phyloP scores from a whole-genome alignment of 2,888 invertebrate species.

The Nemapogon koenigi region DNA sequence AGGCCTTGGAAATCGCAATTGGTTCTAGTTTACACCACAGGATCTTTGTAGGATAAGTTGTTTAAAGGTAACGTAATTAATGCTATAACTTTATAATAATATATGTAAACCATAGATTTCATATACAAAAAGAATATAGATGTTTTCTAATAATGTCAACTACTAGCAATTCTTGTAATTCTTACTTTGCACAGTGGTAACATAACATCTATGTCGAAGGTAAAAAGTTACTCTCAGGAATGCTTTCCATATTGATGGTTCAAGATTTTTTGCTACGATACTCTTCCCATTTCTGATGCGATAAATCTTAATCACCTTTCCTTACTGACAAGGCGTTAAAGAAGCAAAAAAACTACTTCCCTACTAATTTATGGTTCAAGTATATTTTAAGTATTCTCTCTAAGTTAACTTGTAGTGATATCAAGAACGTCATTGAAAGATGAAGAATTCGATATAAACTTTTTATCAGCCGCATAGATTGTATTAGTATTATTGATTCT shows the following conservation, averaged over 20 bases:
- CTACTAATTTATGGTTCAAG: slow-evolving; percentile 17
- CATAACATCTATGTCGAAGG: not conserved
- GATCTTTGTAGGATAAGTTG: not conserved
- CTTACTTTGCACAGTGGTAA: slow-evolving; percentile 6
- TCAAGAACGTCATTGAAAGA: too few relatives aligned
- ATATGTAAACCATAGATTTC: not conserved
- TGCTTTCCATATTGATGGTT: slow-evolving; percentile 8
- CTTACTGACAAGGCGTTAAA: slow-evolving; percentile 18
- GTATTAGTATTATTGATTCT: too few relatives aligned
- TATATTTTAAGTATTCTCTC: too few relatives aligned
- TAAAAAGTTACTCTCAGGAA: slow-evolving; percentile 7
- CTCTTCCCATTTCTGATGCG: slow-evolving; percentile 11
- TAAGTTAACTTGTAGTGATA: too few relatives aligned
- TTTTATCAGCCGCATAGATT: too few relatives aligned
- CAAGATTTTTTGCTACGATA: slow-evolving; percentile 15
- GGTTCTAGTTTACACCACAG: not conserved
- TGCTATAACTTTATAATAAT: not conserved
- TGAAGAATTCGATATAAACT: too few relatives aligned
- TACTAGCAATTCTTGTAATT: not conserved
- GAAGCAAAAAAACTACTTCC: slow-evolving; percentile 18
- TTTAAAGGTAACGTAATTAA: not conserved
- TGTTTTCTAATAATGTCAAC: not conserved
- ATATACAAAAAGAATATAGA: not conserved
- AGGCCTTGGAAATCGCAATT: too few relatives aligned
- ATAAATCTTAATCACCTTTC: slow-evolving; percentile 23